Conservation (phyloP, 2,797 vertebrate species). For the Thaleichthys pacificus region DNA sequence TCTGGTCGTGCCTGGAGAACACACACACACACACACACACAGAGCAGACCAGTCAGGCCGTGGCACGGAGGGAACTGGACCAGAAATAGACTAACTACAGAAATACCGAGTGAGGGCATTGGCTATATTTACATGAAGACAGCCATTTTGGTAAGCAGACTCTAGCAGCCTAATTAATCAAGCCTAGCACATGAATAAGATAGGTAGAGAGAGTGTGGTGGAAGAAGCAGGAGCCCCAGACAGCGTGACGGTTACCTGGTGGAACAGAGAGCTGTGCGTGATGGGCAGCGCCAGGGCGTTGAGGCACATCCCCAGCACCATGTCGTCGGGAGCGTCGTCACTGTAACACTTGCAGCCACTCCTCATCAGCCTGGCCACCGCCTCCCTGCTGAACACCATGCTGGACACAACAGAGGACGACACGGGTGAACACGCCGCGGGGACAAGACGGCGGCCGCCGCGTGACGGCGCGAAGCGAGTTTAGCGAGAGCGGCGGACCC, state of each 20-base stretch:
- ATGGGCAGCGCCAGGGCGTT: conserved; percentile 84
- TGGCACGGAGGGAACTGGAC: background rate
- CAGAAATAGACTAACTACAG: background rate
- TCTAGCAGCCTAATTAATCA: background rate
- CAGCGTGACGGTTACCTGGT: conserved; percentile 79
- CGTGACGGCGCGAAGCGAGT: too few species aligned
- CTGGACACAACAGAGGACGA: conserved; percentile 61
- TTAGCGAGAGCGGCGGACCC: conserved; percentile 54
- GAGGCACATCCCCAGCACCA: conserved; percentile 98
- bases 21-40: background rate
- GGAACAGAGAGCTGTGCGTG: conserved; percentile 94
- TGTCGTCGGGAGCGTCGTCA: conserved; percentile 92
- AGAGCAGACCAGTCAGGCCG: too few species aligned
- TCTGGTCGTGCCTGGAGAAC: conserved; percentile 87
- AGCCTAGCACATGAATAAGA: background rate
- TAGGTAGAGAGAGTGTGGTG: background rate
- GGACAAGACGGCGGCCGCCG: conserved; percentile 22
- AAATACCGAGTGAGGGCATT: too few species aligned
- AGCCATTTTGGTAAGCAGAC: background rate
- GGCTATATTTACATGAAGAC: too few species aligned
- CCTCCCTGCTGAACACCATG: conserved; percentile 92
- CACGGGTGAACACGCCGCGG: conserved; percentile 40
- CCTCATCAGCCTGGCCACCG: conserved; percentile 79
- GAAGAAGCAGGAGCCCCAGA: background rate
- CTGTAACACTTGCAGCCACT: conserved; percentile 96